phyloP scores from a whole-genome alignment of 2,797 vertebrate species.

The Pipistrellus kuhlii region DNA sequence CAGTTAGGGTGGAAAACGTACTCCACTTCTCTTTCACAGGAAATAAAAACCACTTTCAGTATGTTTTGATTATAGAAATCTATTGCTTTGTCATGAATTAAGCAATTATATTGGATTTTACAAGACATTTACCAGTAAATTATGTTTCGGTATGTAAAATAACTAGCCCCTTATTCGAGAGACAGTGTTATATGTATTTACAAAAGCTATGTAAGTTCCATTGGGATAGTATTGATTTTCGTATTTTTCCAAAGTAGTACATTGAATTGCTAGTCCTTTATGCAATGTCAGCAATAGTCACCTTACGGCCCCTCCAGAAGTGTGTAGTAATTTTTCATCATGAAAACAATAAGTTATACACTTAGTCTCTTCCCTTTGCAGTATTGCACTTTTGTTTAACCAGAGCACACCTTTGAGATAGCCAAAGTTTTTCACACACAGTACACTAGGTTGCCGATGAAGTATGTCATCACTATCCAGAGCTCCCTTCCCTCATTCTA shows the following conservation, averaged over 20 bases:
- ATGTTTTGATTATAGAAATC: conserved; percentile 87
- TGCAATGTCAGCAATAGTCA: conserved; percentile 90
- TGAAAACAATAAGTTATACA: conserved; percentile 82
- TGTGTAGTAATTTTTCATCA: conserved; percentile 87
- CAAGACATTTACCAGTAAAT: conserved; percentile 88
- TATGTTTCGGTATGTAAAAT: conserved; percentile 89
- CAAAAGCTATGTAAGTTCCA: conserved; percentile 85
- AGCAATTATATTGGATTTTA: conserved; percentile 87
- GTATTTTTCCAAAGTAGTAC: conserved; percentile 86
- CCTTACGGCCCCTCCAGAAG: conserved; percentile 87
- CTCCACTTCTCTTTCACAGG: conserved; percentile 63
- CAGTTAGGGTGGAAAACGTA: conserved; percentile 75
- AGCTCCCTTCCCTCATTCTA: conserved; percentile 78
- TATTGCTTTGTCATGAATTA: conserved; percentile 88
- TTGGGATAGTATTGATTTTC: conserved; percentile 88
- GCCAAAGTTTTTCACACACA: conserved; percentile 90
- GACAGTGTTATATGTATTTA: conserved; percentile 89
- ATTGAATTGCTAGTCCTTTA: conserved; percentile 88
- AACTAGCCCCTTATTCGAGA: conserved; percentile 86
- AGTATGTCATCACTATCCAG: conserved; percentile 83
- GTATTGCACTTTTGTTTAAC: conserved; percentile 90
- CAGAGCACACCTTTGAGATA: conserved; percentile 89
- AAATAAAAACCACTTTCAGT: conserved; percentile 77
- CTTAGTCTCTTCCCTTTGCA: conserved; percentile 88
- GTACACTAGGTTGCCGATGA: conserved; percentile 85